Base-by-base conservation (phyloP, 2,113 vertebrate genomes). In the Pseudolaguvia tuberculata region DNA sequence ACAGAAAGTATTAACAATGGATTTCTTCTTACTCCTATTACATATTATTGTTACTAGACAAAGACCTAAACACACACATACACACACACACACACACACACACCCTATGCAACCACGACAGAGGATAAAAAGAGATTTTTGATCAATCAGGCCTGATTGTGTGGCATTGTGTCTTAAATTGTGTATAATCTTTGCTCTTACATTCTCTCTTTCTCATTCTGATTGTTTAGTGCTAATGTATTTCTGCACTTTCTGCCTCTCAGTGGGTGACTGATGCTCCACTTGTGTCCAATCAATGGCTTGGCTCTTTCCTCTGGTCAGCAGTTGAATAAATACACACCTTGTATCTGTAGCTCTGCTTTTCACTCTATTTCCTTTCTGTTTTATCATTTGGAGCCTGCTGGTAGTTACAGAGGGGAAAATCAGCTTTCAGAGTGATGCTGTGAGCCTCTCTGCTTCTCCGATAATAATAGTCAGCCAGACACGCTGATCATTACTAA, bases 261-360 rank as follows among this genome's bases (percentile, higher is more conserved):
- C 53, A 82, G 79, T 76, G 77, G 83, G 84, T 73, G 72, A 88
- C 88, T 85, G 84, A 90, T 90, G 83, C 71, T 58, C 52, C 70
- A 77, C 78, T 82, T 79, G 73, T 77, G 80, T 85, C 76, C 83
- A 84, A 86, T 89, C 83, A 84, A 85, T 86, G 63, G 21, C 73
- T 18, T 4, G 20, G 79, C 58, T 82, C 81, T 86, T 86, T 88
- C 82, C 84, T 89, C 81, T 81, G 84, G 86, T 88, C 88, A 85
- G 87, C 82, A 80, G 76, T 83, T 82, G 76, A 70, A 74, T 52
- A 75, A 57, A 48, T 72, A 78, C 73, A 20, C 45, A 25, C 25
- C 13, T 53, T 1, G 39, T 57, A 29, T 35, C 35, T 70, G 58
- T 25, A 58, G 21, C 11, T 39, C 70, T n/a, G 39, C 18, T 9